These are phyloP conservation scores for Crossocerus cetratus DNA, from an alignment of 2,888 invertebrate genomes.

Conservation along the genomic window DNA sequence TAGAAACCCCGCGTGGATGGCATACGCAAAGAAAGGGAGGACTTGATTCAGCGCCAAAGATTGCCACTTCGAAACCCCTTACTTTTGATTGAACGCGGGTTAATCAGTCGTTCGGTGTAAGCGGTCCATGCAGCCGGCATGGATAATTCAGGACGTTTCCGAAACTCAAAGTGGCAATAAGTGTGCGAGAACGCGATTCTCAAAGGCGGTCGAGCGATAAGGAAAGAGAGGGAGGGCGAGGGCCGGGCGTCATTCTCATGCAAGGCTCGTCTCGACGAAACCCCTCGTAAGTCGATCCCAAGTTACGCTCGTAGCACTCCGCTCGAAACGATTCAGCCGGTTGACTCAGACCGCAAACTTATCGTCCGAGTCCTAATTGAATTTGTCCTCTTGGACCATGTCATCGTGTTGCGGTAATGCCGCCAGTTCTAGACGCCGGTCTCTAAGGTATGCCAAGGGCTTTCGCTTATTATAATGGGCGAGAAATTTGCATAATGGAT, in stretches of 20 bases:
- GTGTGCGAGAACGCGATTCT: constrained; percentile 42
- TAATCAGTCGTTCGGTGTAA: constrained; percentile 11
- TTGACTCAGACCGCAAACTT: constrained; percentile 65
- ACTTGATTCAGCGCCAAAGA: background rate
- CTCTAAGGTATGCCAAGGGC: constrained; percentile 69
- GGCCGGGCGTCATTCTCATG: constrained; percentile 46
- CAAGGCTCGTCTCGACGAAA: constrained; percentile 45
- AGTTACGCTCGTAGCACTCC: constrained; percentile 37
- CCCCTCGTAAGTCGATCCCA: constrained; percentile 52
- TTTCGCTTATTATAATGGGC: constrained; percentile 76
- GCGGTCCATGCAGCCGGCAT: constrained; percentile 11
- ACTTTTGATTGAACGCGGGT: background rate
- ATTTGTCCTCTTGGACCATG: constrained; percentile 71
- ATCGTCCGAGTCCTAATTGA: constrained; percentile 72
- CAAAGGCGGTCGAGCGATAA: background rate
- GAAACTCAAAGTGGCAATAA: constrained; percentile 47
- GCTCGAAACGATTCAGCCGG: constrained; percentile 53
- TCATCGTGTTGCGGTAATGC: constrained; percentile 72
- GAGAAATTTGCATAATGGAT: constrained; percentile 76
- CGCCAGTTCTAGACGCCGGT: constrained; percentile 69
- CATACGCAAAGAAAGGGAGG: background rate
- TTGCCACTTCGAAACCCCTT: background rate
- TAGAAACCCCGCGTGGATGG: background rate
- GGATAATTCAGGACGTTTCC: constrained; percentile 50
- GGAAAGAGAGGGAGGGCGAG: background rate